Evolutionary conservation across 1,140 invertebrate species (phyloP).

Genomic region (Achroia grisella): DNA sequence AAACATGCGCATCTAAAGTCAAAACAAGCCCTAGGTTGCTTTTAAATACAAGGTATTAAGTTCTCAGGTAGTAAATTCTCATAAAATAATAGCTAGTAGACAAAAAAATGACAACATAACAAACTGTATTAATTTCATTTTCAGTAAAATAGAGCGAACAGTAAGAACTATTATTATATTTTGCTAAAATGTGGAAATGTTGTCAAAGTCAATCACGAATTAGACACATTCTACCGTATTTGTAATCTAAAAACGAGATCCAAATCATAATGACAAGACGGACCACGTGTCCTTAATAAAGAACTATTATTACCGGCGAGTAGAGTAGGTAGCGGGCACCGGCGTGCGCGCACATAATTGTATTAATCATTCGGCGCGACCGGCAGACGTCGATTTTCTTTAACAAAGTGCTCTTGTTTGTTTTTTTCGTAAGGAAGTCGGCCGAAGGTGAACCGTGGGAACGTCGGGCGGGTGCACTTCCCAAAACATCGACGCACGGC

Average conservation of each 20-base stretch:
- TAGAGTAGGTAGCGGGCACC: constrained; percentile 41
- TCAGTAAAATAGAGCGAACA: too few relatives aligned
- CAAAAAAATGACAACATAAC: too few relatives aligned
- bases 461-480: constrained; percentile 71
- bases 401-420: constrained; percentile 69
- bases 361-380: constrained; percentile 71
- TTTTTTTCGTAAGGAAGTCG: constrained; percentile 73
- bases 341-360: constrained; percentile 67
- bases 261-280: constrained; percentile 27
- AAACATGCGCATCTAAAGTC: too few relatives aligned
- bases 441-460: constrained; percentile 71
- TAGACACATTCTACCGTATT: not conserved
- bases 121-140: too few relatives aligned
- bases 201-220: too few relatives aligned
- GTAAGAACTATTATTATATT: too few relatives aligned
- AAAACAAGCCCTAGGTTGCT: too few relatives aligned
- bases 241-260: constrained; percentile 1
- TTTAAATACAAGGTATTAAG: too few relatives aligned
- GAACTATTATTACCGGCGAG: constrained; percentile 59
- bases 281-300: constrained; percentile 63
- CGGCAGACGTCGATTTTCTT: constrained; percentile 72
- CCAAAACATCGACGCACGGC: constrained; percentile 72
- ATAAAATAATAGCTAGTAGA: too few relatives aligned
- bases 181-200: too few relatives aligned
- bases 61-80: too few relatives aligned